Evolutionary conservation across 2,888 invertebrate species (phyloP).

Genomic region (Aphidius colemani): DNA sequence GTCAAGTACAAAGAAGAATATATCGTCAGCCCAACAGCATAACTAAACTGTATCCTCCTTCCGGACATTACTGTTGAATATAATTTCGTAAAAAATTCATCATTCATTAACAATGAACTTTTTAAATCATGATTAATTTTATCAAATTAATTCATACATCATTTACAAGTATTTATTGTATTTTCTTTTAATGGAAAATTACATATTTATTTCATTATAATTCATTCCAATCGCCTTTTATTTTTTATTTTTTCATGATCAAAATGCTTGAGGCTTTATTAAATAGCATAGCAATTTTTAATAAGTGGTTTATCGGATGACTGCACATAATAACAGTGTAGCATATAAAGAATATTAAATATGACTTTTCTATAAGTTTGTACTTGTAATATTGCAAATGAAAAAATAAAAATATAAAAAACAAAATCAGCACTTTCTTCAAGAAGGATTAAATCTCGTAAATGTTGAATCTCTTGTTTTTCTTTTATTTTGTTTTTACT

Average conservation of each 20-base stretch:
- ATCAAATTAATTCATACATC: background rate
- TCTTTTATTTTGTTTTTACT: background rate
- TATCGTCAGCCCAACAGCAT: no score
- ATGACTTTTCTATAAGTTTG: background rate
- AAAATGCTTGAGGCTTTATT: slow-evolving; percentile 19
- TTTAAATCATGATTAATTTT: no score
- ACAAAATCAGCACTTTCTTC: no score
- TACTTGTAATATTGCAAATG: no score
- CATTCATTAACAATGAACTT: no score
- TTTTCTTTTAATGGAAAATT: background rate
- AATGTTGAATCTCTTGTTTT: no score
- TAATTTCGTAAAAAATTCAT: no score
- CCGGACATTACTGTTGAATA: no score
- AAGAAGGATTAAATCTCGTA: no score
- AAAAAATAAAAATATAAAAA: no score
- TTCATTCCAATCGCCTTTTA: background rate
- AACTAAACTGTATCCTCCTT: no score
- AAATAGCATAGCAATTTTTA: slow-evolving; percentile 18
- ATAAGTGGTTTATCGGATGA: slow-evolving; percentile 22
- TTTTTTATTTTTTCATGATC: slow-evolving; percentile 11
- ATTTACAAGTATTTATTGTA: background rate
- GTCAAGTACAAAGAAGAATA: background rate
- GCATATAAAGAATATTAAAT: no score
- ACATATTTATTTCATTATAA: background rate
- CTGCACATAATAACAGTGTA: slow-evolving; percentile 18